phyloP scores from a whole-genome alignment of 2,888 invertebrate genomes.

The Cerastis leucographa region DNA sequence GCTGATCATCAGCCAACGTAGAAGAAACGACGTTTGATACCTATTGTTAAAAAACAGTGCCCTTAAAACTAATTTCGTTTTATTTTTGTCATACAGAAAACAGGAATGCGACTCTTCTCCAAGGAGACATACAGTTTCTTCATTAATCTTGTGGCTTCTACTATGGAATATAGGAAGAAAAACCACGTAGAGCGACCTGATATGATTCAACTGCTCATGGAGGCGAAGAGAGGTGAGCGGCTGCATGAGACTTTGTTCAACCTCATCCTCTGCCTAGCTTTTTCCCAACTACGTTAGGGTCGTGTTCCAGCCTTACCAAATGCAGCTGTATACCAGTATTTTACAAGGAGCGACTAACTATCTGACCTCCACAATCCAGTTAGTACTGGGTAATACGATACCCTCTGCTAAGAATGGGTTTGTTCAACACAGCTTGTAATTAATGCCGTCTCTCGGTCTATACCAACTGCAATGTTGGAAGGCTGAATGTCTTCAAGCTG shows the following conservation, averaged over 20 bases:
- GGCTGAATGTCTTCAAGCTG: background rate
- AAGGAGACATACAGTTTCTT: slow-evolving; percentile 73
- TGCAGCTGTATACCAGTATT: too few species aligned
- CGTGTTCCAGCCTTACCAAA: too few species aligned
- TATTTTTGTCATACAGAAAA: slow-evolving; percentile 68
- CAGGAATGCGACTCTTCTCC: slow-evolving; percentile 72
- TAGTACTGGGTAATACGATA: too few species aligned
- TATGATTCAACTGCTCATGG: slow-evolving; percentile 91
- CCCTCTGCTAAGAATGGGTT: too few species aligned
- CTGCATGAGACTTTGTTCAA: background rate
- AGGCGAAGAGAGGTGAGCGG: slow-evolving; percentile 80
- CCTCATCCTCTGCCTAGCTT: too few species aligned
- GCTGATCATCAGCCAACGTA: background rate
- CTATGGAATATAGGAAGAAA: slow-evolving; percentile 84
- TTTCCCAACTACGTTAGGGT: too few species aligned
- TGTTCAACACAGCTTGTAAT: background rate
- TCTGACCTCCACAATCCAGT: too few species aligned
- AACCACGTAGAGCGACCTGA: slow-evolving; percentile 88
- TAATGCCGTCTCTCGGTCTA: background rate
- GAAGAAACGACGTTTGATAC: background rate
- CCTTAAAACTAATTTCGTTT: background rate
- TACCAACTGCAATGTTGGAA: background rate
- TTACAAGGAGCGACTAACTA: too few species aligned
- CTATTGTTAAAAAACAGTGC: background rate
- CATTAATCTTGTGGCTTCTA: slow-evolving; percentile 73